Base-by-base conservation (phyloP, 2,113 vertebrate species). In the Todiramphus chloris region DNA sequence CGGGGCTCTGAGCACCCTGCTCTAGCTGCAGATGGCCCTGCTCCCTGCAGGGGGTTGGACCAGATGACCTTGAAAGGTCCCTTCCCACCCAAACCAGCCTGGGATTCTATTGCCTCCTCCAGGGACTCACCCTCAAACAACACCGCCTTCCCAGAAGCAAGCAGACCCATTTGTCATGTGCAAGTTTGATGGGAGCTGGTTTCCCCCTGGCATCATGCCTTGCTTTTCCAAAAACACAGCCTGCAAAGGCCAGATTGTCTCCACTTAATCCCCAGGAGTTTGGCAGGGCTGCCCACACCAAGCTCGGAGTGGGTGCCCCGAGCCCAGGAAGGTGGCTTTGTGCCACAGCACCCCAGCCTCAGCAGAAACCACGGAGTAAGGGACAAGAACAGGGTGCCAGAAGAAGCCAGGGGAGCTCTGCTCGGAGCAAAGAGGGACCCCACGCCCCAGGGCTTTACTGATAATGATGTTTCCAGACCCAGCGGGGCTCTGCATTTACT, bases 401-500 rank as follows among this genome's bases (percentile, higher is more conserved):
- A 2, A 8, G 55, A 16, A 46, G 43, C 11, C 3, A 1, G 44
- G n/a, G 35, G 30, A 72, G 20, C 48, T 7, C 43, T 13, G 63
- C 50, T 35, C 6, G 1, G 56, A 27, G 35, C 28, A 21, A 59
- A 73, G 15, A 27, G 18, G 14, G 68, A 13, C 13, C n/a, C 53
- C 12, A 3, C 11, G 3, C 4, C 35, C n/a, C 37, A 18, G 25
- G 13, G 5, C 11, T 33, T 56, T 6, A 5, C n/a, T 9, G n/a
- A 5, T 30, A 83, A 46, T 21, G 3, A 16, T 2, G 41, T 31
- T 46, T 23, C 2, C 0, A 3, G 35, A 6, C 37, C 7, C 30
- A 0, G 4, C 0, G 1, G 11, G 5, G 58, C 39, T 72, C 19
- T 10, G 50, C 30, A 3, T 20, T 66, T 15, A 1, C 44, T 5